Base-by-base conservation (phyloP, 1,140 invertebrate species). In the Heliconius hermathena region DNA sequence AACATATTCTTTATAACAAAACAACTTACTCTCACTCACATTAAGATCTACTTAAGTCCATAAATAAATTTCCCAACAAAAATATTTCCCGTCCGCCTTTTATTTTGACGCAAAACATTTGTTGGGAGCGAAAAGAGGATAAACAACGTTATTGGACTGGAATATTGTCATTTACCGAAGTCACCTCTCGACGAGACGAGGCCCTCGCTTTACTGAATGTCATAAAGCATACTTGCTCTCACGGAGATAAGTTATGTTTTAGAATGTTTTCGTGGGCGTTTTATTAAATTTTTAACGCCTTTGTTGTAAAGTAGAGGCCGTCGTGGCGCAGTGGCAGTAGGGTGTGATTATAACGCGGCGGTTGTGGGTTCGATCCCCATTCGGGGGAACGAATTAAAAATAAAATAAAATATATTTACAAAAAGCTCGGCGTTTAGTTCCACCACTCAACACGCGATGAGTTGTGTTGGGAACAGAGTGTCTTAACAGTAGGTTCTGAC, bases 21-120 rank as follows among this genome's bases (percentile, higher is more conserved):
- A 66, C 54, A 66, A 26, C 22, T 66, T 8, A 5, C 60, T 26
- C 26, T 57, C 0, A 66, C 11, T 11, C 5, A 29, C 26, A 16
- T 6, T 66, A 66, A 66, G 26, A 29, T 16, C 60, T 29, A 29
- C 41, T 29, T 22, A 66, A 75, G 60, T 74, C 78, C 46, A 75
- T 75, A 79, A 79, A 79, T 79, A 79, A 79, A 75, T 38, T 79
- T 73, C 29, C 29, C 57, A n/a, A 74, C 66, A 73, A 79, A 79
- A 74, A 79, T 75, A 75, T 79, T 75, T 75, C 33, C 74, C 71
- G 41, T 16, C 26, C 1, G 60, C 52, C 46, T 70, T 79, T 79
- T 75, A 79, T 71, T 75, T 54, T 71, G 60, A 71, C 60, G 60
- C 78, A 74, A 79, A 75, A 79, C 77, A 79, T 79, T 79, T 74